These are phyloP conservation scores for Caenorhabditis uteleia DNA, from an alignment of 2,888 invertebrate species.

Conservation along the genomic window DNA sequence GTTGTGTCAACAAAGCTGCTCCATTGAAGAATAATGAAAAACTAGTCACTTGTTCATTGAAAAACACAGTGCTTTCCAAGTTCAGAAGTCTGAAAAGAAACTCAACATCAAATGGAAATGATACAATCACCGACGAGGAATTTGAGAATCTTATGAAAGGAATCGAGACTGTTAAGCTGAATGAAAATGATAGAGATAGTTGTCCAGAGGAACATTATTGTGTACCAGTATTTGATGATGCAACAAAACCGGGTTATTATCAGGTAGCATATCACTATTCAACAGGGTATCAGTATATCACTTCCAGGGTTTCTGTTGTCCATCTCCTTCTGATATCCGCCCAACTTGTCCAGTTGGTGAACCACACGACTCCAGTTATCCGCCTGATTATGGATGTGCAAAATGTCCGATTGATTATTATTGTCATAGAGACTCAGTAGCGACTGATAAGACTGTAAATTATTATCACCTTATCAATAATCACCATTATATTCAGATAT, in stretches of 20 bases:
- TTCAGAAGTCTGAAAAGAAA: slow-evolving; percentile 31
- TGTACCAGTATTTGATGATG: slow-evolving; percentile 63
- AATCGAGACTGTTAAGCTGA: slow-evolving; percentile 3
- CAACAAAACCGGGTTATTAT: slow-evolving; percentile 53
- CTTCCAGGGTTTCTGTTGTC: slow-evolving; percentile 67
- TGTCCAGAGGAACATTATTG: slow-evolving; percentile 63
- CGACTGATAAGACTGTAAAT: slow-evolving; percentile 51
- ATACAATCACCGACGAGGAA: slow-evolving; percentile 18
- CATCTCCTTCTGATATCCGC: slow-evolving; percentile 55
- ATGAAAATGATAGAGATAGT: slow-evolving; percentile 22
- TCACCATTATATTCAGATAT: slow-evolving; percentile 48
- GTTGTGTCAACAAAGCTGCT: slow-evolving; percentile 55
- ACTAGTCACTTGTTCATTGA: slow-evolving; percentile 45
- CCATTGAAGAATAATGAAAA: slow-evolving; percentile 51
- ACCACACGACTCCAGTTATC: slow-evolving; percentile 54
- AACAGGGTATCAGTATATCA: slow-evolving; percentile 8
- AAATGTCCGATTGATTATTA: slow-evolving; percentile 63
- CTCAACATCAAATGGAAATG: slow-evolving; percentile 6
- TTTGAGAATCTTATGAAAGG: slow-evolving; percentile 24
- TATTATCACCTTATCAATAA: not conserved
- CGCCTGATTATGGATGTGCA: slow-evolving; percentile 56
- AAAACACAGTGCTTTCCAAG: slow-evolving; percentile 16
- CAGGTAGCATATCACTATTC: slow-evolving; percentile 20
- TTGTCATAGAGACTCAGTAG: slow-evolving; percentile 60
- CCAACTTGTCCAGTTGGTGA: slow-evolving; percentile 66